Conservation (phyloP, 2,888 invertebrate species). For the Gortyna flavago region DNA sequence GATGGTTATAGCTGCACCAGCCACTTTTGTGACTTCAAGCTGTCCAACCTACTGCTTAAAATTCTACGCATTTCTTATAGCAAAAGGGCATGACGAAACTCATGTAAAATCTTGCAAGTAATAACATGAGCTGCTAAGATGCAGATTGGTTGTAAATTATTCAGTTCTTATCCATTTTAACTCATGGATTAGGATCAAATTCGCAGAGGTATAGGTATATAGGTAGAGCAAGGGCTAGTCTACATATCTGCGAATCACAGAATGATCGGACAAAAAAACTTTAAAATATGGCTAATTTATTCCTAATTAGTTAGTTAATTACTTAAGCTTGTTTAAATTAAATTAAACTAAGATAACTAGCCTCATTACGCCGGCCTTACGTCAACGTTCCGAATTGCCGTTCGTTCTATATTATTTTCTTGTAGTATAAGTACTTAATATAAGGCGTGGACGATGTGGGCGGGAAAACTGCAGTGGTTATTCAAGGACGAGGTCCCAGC, state of each 20-base stretch:
- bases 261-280: slow-evolving; percentile 36
- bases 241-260: slow-evolving; percentile 15
- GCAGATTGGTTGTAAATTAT: slow-evolving; percentile 16
- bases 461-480: slow-evolving; percentile 18
- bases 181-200: slow-evolving; percentile 23
- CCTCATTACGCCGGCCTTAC: slow-evolving; percentile 11
- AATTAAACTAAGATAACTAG: slow-evolving; percentile 34
- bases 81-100: background rate
- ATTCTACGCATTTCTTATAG: slow-evolving; percentile 37
- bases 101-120: slow-evolving; percentile 16
- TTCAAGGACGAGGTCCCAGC: background rate
- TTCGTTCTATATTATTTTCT: background rate
- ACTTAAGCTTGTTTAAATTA: slow-evolving; percentile 25
- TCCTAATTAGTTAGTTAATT: slow-evolving; percentile 36
- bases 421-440: background rate
- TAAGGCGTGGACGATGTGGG: background rate
- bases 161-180: slow-evolving; percentile 16
- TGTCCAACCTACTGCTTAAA: slow-evolving; percentile 39
- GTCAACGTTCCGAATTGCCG: slow-evolving; percentile 17
- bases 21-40: slow-evolving; percentile 38
- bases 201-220: slow-evolving; percentile 4
- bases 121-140: slow-evolving; percentile 12
- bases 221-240: slow-evolving; percentile 8
- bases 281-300: slow-evolving; percentile 21
- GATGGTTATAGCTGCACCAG: slow-evolving; percentile 26